Evolutionary conservation across 2,888 invertebrate genomes (phyloP).

Genomic region (Himalopsyche anomala): DNA sequence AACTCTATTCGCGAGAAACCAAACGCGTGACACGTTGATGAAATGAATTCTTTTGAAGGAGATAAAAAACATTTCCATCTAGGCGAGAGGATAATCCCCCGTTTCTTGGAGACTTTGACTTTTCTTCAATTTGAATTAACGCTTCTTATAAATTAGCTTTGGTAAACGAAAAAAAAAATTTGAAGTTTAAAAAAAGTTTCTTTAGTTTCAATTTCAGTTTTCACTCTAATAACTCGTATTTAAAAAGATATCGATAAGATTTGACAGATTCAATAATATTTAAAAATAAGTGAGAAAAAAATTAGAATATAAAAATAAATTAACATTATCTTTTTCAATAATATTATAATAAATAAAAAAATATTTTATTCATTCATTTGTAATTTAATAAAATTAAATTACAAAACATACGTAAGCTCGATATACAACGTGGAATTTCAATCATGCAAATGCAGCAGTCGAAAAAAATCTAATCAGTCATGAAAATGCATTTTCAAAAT

Average conservation of each 20-base stretch:
- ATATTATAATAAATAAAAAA: too few species aligned
- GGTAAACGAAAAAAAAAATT: background rate
- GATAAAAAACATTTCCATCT: constrained; percentile 23
- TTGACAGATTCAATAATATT: too few species aligned
- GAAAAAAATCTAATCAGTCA: too few species aligned
- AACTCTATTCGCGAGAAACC: constrained; percentile 5
- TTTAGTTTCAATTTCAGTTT: background rate
- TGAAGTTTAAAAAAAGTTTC: background rate
- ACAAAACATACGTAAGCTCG: background rate
- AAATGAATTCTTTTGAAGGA: constrained; percentile 18
- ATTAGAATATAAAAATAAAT: too few species aligned
- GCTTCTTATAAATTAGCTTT: constrained; percentile 16
- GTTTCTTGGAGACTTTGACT: background rate
- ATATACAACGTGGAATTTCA: background rate
- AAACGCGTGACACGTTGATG: constrained; percentile 26
- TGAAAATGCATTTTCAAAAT: background rate
- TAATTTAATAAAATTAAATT: constrained; percentile 22
- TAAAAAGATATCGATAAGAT: too few species aligned
- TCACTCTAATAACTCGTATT: too few species aligned
- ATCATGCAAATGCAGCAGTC: background rate
- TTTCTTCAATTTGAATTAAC: constrained; percentile 11
- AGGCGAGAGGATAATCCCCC: background rate
- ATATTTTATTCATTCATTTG: too few species aligned
- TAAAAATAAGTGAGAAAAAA: too few species aligned
- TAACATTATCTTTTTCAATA: too few species aligned